Conservation (phyloP, 2,113 vertebrate species). For the Podarcis muralis region DNA sequence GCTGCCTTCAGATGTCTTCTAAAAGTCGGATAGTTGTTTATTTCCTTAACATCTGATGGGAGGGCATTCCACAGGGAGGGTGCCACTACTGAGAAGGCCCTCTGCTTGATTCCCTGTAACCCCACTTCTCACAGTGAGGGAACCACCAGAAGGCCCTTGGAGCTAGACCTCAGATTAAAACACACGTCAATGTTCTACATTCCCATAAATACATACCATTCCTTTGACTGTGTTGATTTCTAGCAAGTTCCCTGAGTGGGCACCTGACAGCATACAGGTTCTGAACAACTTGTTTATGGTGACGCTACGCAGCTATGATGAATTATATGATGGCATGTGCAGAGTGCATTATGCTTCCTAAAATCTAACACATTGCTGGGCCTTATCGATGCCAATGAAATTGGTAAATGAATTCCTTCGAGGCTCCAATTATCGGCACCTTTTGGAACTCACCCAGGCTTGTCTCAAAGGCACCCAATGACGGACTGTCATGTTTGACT, state of each 20-base stretch:
- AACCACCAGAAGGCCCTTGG: too few species aligned
- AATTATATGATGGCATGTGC: neutral
- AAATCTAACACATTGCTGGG: neutral
- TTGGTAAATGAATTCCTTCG: neutral
- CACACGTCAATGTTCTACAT: too few species aligned
- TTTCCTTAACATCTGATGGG: too few species aligned
- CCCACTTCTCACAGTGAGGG: too few species aligned
- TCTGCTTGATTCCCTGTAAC: too few species aligned
- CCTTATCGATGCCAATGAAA: neutral
- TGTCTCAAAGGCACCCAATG: constrained; percentile 18
- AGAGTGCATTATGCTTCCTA: too few species aligned
- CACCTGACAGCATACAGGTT: neutral
- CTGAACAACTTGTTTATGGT: neutral
- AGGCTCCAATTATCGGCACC: neutral
- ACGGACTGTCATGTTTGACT: constrained; percentile 13
- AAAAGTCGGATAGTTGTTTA: too few species aligned
- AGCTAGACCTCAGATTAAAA: too few species aligned
- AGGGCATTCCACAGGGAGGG: too few species aligned
- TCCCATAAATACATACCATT: neutral
- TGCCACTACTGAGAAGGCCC: too few species aligned
- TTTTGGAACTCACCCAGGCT: neutral
- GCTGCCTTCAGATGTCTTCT: too few species aligned
- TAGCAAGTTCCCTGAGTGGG: neutral
- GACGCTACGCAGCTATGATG: neutral
- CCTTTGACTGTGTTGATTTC: neutral